phyloP scores from a whole-genome alignment of 1,140 invertebrate species.

The Helicoverpa zea region DNA sequence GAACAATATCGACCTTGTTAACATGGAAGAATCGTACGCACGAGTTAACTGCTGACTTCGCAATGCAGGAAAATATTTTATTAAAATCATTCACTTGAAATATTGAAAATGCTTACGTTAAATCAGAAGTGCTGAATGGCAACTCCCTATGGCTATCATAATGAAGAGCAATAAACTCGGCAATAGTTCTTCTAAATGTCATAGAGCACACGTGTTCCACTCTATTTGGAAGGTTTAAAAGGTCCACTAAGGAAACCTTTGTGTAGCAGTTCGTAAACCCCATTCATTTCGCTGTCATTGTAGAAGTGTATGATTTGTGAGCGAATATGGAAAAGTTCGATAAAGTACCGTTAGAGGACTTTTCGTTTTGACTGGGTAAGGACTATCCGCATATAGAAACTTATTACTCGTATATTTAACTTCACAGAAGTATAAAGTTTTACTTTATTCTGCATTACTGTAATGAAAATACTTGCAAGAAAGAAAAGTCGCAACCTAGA shows the following conservation, averaged over 20 bases:
- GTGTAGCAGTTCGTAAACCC: constrained; percentile 55
- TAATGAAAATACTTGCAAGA: too few species aligned
- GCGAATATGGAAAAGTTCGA: constrained; percentile 34
- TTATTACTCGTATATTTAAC: too few species aligned
- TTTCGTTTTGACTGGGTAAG: not conserved
- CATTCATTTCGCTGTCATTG: constrained; percentile 60
- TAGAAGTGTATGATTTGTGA: constrained; percentile 53
- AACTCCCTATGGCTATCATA: constrained; percentile 57
- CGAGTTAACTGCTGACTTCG: constrained; percentile 13
- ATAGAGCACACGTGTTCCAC: constrained; percentile 73
- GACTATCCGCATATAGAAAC: too few species aligned
- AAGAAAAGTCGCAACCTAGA: too few species aligned
- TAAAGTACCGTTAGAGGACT: constrained; percentile 12
- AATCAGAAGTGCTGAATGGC: constrained; percentile 38
- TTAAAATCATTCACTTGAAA: constrained; percentile 39
- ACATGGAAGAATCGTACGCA: constrained; percentile 14
- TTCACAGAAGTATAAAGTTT: too few species aligned
- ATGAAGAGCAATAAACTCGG: constrained; percentile 68
- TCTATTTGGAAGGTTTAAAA: constrained; percentile 70
- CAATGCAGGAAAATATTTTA: constrained; percentile 24
- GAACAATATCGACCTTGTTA: constrained; percentile 23
- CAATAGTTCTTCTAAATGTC: constrained; percentile 69
- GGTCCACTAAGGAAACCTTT: constrained; percentile 67
- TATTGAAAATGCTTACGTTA: constrained; percentile 40
- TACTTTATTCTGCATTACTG: too few species aligned